Conservation (phyloP, 2,113 vertebrate species). For the Aspidoscelis tigris region DNA sequence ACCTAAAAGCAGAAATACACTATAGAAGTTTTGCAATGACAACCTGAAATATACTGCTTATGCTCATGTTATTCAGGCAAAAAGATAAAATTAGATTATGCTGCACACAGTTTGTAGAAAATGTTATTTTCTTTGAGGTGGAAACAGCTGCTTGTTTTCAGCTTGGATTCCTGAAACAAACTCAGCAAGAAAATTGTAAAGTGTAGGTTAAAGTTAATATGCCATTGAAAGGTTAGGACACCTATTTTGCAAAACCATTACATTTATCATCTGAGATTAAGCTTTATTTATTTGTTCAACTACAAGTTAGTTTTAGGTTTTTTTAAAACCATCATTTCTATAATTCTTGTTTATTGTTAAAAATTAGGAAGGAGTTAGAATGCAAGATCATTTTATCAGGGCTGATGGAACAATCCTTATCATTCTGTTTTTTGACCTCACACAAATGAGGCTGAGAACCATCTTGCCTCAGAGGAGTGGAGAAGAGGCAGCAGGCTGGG, state of each 20-base stretch:
- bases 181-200: not conserved
- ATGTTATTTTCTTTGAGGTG: not conserved
- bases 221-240: not conserved
- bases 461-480: too few species aligned
- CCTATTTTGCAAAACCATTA: not conserved
- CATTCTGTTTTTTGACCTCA: not conserved
- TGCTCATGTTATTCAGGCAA: not conserved
- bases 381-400: not conserved
- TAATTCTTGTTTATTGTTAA: not conserved
- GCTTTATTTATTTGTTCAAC: not conserved
- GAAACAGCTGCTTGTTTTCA: not conserved
- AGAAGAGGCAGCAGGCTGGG: too few species aligned
- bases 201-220: not conserved
- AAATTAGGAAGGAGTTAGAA: not conserved
- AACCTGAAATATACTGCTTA: not conserved
- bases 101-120: not conserved
- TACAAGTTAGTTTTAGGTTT: not conserved
- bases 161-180: not conserved
- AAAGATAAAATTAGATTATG: not conserved
- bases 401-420: not conserved
- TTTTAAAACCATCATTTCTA: not conserved
- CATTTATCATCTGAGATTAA: not conserved
- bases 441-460: not conserved
- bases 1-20: not conserved
- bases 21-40: not conserved